phyloP scores from a whole-genome alignment of 2,113 vertebrate genomes.

The Myrmecophaga tridactyla region DNA sequence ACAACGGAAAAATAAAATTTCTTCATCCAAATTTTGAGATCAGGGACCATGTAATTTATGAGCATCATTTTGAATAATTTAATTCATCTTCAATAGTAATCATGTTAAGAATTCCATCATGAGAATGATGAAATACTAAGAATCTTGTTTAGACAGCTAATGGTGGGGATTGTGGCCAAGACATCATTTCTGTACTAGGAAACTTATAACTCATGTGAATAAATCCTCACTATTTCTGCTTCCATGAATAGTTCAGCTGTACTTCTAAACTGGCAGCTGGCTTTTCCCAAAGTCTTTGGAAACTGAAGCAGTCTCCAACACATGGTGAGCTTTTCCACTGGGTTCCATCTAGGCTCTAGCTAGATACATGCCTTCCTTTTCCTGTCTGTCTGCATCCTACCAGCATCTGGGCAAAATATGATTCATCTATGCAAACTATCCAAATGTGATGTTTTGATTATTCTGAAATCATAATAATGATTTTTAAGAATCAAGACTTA shows the following conservation, averaged over 20 bases:
- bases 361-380: accelerated
- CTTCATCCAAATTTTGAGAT: neutral
- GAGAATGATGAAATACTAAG: neutral
- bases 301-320: neutral
- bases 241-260: neutral
- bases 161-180: neutral
- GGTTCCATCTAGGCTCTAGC: neutral
- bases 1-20: neutral
- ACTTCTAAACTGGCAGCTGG: neutral
- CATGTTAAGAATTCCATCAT: neutral
- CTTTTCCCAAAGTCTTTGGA: slow-evolving; percentile 8
- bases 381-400: neutral
- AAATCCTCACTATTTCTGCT: neutral
- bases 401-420: neutral
- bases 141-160: neutral
- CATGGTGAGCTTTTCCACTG: neutral
- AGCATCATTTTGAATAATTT: neutral
- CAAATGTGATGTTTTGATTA: neutral
- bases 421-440: neutral
- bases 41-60: neutral
- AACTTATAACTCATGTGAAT: neutral
- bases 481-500: neutral
- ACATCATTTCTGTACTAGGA: neutral
- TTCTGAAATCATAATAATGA: neutral
- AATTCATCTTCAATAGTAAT: neutral